These are phyloP conservation scores for Bubo bubo DNA, from an alignment of 2,113 vertebrate genomes.

Conservation along the genomic window DNA sequence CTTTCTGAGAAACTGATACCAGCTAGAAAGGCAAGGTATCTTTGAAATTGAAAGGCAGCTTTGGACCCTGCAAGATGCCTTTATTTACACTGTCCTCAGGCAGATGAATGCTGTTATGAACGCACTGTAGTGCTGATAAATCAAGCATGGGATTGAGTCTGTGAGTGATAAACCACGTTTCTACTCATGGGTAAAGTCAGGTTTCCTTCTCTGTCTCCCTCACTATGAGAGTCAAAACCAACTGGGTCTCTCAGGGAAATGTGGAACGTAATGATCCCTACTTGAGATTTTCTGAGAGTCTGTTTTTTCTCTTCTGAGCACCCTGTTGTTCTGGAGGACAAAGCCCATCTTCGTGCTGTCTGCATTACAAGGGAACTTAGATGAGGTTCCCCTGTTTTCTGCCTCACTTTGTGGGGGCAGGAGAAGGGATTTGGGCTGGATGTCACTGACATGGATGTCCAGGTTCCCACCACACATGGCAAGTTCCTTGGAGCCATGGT, in stretches of 20 bases:
- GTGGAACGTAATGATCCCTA: not conserved
- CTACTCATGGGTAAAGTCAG: not conserved
- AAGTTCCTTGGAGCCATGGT: not conserved
- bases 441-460: rapidly evolving
- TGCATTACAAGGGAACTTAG: not conserved
- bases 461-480: not conserved
- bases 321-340: not conserved
- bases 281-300: not conserved
- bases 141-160: not conserved
- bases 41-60: not conserved
- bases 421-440: not conserved
- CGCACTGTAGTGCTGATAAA: not conserved
- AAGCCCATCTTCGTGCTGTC: rapidly evolving
- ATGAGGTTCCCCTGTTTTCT: not conserved
- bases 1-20: not conserved
- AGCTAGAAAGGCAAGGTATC: not conserved
- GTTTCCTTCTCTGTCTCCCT: not conserved
- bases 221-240: not conserved
- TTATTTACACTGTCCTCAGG: not conserved
- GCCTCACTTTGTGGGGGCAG: not conserved
- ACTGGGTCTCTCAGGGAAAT: not conserved
- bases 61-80: not conserved
- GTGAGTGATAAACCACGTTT: not conserved
- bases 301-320: not conserved
- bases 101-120: not conserved